These are phyloP conservation scores for Adelges cooleyi DNA, from an alignment of 1,140 invertebrate species.

Conservation along the genomic window DNA sequence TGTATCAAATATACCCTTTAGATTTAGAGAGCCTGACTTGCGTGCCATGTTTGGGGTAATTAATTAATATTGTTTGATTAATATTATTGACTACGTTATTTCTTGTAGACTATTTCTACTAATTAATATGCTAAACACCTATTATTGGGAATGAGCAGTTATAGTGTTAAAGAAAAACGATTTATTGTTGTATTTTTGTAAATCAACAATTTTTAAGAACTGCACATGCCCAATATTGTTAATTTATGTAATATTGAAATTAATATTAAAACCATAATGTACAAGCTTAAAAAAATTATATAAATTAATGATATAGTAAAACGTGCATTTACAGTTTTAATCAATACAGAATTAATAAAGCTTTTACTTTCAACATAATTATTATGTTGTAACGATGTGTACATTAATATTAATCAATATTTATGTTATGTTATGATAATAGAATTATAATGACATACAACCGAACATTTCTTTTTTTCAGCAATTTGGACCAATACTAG, in stretches of 20 bases:
- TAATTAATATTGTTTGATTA: constrained; percentile 35
- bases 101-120: background rate
- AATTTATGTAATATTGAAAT: constrained; percentile 2
- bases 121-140: background rate
- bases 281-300: constrained; percentile 16
- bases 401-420: no score
- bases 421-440: no score
- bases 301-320: no score
- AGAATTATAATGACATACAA: no score
- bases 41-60: constrained; percentile 95
- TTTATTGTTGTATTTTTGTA: no score
- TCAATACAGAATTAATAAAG: no score
- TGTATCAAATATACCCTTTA: constrained; percentile 98
- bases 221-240: background rate
- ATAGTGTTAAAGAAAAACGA: no score
- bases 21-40: constrained; percentile 94
- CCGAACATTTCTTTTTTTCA: constrained; percentile 67
- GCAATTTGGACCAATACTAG: constrained; percentile 96
- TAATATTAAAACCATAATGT: background rate
- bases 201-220: no score
- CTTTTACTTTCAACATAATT: no score
- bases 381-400: no score
- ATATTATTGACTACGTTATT: constrained; percentile 19
- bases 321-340: no score
- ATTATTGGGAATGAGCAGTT: background rate